Conservation (phyloP, 2,797 vertebrate genomes). For the Poeciliopsis infans region DNA sequence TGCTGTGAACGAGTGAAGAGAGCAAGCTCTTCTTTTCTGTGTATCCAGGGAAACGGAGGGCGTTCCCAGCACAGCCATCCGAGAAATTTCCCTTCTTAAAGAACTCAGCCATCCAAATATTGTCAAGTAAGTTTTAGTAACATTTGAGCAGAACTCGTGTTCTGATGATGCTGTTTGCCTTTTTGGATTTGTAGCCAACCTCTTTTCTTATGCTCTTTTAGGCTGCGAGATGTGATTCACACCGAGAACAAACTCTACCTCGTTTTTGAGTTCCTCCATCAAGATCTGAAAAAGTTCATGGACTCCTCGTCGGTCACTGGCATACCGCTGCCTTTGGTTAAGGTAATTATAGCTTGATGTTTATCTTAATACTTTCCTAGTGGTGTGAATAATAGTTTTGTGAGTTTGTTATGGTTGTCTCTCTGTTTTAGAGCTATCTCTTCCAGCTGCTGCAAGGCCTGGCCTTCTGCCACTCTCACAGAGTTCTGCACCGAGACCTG, state of each 20-base stretch:
- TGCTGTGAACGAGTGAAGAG: neutral
- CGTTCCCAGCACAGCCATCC: conserved; percentile 93
- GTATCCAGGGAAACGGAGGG: conserved; percentile 91
- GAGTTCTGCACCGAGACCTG: conserved; percentile 94
- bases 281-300: conserved; percentile 98
- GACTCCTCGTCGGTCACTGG: conserved; percentile 89
- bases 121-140: conserved; percentile 87
- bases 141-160: neutral
- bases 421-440: conserved; percentile 87
- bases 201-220: conserved; percentile 49
- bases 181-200: neutral
- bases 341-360: conserved; percentile 76
- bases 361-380: neutral
- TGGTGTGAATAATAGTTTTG: neutral
- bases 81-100: conserved; percentile 95
- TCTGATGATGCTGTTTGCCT: neutral
- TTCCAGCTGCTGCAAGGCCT: conserved; percentile 95
- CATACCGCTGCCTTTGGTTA: conserved; percentile 91
- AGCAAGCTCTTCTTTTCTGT: neutral
- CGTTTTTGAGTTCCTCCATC: conserved; percentile 97
- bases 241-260: conserved; percentile 98
- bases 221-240: conserved; percentile 95
- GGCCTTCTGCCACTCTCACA: conserved; percentile 95
- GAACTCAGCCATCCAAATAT: conserved; percentile 95
- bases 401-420: neutral